Percentiles rank a stretch among this genome's conserved stretches.
Conservation (phyloP, 2,888 invertebrate genomes). For the Philereme vetulata region DNA sequence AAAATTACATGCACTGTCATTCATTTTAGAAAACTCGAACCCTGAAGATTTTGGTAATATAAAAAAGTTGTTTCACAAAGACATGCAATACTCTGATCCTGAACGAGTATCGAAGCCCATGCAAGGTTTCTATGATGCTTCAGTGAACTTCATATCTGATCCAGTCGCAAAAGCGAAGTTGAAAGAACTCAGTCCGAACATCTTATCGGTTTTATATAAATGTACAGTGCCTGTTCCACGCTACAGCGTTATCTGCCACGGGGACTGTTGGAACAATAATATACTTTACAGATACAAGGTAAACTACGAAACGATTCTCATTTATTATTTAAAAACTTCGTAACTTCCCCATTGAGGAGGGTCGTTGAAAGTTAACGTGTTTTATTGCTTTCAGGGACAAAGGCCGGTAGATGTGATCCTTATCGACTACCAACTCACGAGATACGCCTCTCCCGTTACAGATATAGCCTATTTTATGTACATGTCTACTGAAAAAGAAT, state of each 20-base stretch:
- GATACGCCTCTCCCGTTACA: conserved; percentile 65
- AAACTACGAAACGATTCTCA: conserved; percentile 27
- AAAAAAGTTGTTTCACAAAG: conserved; percentile 48
- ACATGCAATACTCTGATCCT: conserved; percentile 62
- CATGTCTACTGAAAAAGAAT: conserved; percentile 59
- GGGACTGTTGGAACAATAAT: conserved; percentile 72
- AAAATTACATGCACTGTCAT: conserved; percentile 66
- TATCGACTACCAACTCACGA: conserved; percentile 60
- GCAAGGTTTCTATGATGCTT: conserved; percentile 57
- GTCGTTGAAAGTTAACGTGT: conserved; percentile 29
- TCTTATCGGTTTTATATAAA: conserved; percentile 56
- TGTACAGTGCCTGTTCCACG: conserved; percentile 48
- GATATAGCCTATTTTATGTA: conserved; percentile 67
- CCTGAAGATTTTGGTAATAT: conserved; percentile 53
- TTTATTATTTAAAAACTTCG: conserved; percentile 29
- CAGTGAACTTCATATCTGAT: conserved; percentile 58
- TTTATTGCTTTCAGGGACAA: conserved; percentile 54
- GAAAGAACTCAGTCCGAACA: conserved; percentile 48
- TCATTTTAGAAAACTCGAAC: conserved; percentile 52
- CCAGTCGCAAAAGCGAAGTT: conserved; percentile 49
- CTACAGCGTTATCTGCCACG: conserved; percentile 63
- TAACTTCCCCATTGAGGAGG: conserved; percentile 24
- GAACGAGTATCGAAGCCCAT: conserved; percentile 53
- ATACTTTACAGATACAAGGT: conserved; percentile 62
- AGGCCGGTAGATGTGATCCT: conserved; percentile 63